Conservation (phyloP, 2,888 invertebrate genomes). For the Amiota mariae region DNA sequence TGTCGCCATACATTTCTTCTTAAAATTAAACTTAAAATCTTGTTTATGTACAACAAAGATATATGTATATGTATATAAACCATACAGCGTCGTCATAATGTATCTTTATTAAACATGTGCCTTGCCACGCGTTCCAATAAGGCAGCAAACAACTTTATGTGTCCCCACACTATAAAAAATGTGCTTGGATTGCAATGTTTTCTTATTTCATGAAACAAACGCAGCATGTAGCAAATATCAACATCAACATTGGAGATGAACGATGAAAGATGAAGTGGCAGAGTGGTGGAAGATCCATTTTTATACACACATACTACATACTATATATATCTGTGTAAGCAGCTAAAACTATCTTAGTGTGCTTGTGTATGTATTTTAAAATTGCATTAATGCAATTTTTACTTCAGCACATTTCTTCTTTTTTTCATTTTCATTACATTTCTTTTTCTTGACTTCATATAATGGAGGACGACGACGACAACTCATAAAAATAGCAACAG, state of each 20-base stretch:
- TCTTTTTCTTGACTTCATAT: too few relatives aligned
- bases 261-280: background rate
- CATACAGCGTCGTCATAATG: background rate
- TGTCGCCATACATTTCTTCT: conserved; percentile 1
- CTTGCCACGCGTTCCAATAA: conserved; percentile 7
- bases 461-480: too few relatives aligned
- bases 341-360: background rate
- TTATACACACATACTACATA: background rate
- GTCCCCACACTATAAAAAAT: background rate
- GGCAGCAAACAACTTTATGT: too few relatives aligned
- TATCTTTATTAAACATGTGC: conserved; percentile 24
- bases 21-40: background rate
- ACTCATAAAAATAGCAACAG: conserved; percentile 4
- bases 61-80: too few relatives aligned
- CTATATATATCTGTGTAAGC: background rate
- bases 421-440: too few relatives aligned
- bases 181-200: conserved; percentile 15
- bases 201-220: conserved; percentile 4
- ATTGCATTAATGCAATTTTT: conserved; percentile 25
- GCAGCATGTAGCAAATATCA: background rate
- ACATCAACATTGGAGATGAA: too few relatives aligned
- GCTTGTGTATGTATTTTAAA: background rate
- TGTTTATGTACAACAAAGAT: too few relatives aligned
- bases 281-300: background rate
- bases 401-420: background rate